Conservation (phyloP, 2,113 vertebrate species). For the Seriola rivoliana region DNA sequence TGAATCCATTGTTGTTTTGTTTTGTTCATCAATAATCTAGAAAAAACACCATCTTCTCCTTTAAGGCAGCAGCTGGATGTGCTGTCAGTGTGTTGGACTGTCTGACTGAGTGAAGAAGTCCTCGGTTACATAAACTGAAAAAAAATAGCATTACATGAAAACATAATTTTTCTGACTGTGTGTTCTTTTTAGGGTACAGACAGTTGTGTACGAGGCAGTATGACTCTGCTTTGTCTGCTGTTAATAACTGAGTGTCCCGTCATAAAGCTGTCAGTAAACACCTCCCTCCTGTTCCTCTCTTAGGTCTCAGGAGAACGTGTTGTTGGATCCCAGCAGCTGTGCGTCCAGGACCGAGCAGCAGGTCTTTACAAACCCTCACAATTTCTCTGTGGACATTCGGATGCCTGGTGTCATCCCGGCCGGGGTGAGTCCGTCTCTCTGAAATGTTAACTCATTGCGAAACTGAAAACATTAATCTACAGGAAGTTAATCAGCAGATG, state of each 20-base stretch:
- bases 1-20: too few relatives aligned
- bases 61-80: not conserved
- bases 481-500: too few relatives aligned
- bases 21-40: too few relatives aligned
- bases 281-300: not conserved
- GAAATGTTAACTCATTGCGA: not conserved
- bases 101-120: not conserved
- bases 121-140: too few relatives aligned
- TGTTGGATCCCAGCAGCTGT: conserved; percentile 87
- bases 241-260: too few relatives aligned
- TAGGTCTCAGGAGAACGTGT: conserved; percentile 88
- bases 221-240: not conserved
- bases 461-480: not conserved
- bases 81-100: not conserved
- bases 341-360: conserved; percentile 80
- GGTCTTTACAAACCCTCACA: conserved; percentile 85
- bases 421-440: conserved; percentile 83
- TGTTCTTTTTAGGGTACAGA: not conserved
- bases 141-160: too few relatives aligned
- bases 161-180: too few relatives aligned
- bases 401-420: conserved; percentile 93
- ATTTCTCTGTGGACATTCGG: conserved; percentile 91
- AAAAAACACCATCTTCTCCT: too few relatives aligned
- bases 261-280: not conserved
- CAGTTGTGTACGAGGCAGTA: not conserved